Percentiles rank a stretch among this genome's conserved stretches.
Conservation (phyloP, 2,113 vertebrate species). For the Pseudorasbora parva region DNA sequence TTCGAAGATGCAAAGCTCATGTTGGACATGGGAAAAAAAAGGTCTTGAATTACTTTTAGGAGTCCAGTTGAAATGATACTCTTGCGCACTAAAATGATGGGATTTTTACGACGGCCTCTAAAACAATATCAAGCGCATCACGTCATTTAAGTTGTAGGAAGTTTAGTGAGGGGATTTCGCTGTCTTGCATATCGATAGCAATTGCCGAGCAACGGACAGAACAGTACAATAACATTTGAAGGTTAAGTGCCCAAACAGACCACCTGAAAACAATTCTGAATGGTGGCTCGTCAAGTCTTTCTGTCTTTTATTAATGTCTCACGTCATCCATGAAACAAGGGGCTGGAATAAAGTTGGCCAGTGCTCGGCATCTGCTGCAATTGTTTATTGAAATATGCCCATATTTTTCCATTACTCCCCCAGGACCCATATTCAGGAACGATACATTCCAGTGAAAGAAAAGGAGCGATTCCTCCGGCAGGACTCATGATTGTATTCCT, state of each 20-base stretch:
- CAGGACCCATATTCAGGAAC: conserved; percentile 57
- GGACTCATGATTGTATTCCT: conserved; percentile 58
- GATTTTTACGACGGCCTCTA: neutral
- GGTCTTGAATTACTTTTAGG: conserved; percentile 1
- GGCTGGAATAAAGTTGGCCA: conserved; percentile 54
- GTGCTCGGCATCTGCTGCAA: conserved; percentile 53
- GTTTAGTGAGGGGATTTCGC: conserved; percentile 24
- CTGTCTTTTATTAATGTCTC: conserved; percentile 63
- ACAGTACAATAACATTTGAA: conserved; percentile 35
- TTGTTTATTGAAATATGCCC: conserved; percentile 65
- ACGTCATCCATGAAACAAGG: conserved; percentile 61
- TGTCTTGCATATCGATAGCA: conserved; percentile 36
- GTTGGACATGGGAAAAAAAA: neutral
- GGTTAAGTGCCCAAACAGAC: conserved; percentile 40
- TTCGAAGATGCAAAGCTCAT: neutral
- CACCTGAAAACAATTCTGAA: conserved; percentile 56
- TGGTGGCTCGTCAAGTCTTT: conserved; percentile 40
- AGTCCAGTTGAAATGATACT: conserved; percentile 5
- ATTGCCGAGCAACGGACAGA: conserved; percentile 46
- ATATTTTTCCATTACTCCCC: conserved; percentile 59
- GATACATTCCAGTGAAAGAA: conserved; percentile 60
- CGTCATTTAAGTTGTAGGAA: neutral
- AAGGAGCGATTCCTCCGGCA: conserved; percentile 58
- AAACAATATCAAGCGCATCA: conserved; percentile 32
- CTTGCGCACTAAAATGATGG: neutral